Evolutionary conservation across 2,888 invertebrate genomes (phyloP).

Genomic region (Dicranocentrus wangi): DNA sequence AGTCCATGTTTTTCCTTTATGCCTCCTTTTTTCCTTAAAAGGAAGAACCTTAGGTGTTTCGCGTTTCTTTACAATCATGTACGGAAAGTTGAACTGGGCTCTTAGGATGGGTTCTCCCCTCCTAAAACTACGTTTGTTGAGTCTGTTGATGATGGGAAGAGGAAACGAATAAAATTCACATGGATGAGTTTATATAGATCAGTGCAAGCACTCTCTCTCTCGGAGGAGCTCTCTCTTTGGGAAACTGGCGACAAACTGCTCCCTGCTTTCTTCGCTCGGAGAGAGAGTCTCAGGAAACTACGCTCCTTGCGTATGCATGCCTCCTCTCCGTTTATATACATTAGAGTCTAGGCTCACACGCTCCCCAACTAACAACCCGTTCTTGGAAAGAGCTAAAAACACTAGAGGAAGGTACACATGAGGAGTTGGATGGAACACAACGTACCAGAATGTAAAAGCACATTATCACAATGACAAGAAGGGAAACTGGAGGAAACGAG

Average conservation of each 20-base stretch:
- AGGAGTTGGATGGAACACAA: neutral
- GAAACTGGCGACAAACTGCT: slow-evolving; percentile 17
- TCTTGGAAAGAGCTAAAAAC: too few relatives aligned
- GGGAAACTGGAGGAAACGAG: neutral
- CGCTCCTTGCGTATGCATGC: too few relatives aligned
- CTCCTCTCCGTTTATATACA: too few relatives aligned
- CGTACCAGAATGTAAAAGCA: neutral
- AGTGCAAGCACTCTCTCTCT: neutral
- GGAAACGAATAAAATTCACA: slow-evolving; percentile 59
- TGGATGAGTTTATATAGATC: slow-evolving; percentile 42
- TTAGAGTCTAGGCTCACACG: too few relatives aligned
- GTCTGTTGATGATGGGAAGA: slow-evolving; percentile 37
- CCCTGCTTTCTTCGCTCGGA: neutral
- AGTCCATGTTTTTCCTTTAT: neutral
- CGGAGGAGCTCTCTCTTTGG: neutral
- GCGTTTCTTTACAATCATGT: neutral
- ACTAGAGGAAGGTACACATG: too few relatives aligned
- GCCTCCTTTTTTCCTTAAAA: neutral
- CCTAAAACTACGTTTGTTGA: neutral
- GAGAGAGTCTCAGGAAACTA: too few relatives aligned
- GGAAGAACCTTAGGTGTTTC: slow-evolving; percentile 5
- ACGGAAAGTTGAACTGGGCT: slow-evolving; percentile 3
- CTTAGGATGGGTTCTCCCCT: neutral
- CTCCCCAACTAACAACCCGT: too few relatives aligned
- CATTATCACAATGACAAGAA: slow-evolving; percentile 15